Conservation (phyloP, 2,113 vertebrate species). For the Oryzias woworae region DNA sequence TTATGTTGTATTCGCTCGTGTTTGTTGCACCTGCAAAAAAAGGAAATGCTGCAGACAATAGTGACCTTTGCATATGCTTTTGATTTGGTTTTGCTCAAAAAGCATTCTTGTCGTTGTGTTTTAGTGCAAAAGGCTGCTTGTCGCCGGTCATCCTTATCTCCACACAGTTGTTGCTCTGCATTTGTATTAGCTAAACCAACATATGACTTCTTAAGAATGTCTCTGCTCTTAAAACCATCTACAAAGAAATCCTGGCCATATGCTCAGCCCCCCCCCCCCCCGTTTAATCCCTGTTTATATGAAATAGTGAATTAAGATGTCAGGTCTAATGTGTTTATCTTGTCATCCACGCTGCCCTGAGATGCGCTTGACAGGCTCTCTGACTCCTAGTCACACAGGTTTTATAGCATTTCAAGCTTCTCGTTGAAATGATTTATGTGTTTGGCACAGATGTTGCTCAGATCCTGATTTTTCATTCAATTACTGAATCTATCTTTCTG, state of each 20-base stretch:
- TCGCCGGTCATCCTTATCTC: conserved; percentile 11
- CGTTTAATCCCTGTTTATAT: conserved; percentile 36
- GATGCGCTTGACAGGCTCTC: conserved; percentile 70
- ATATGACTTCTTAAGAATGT: neutral
- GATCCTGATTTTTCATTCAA: conserved; percentile 81
- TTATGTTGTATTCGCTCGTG: conserved; percentile 29
- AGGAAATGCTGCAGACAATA: conserved; percentile 32
- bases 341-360: conserved; percentile 56
- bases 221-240: neutral
- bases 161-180: too few relatives aligned
- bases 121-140: conserved; percentile 1
- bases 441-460: conserved; percentile 81
- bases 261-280: conserved; percentile 9
- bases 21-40: conserved; percentile 48
- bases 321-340: conserved; percentile 64
- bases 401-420: conserved; percentile 75
- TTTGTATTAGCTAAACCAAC: conserved; percentile 4
- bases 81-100: conserved; percentile 34
- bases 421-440: conserved; percentile 82
- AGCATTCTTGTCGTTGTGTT: neutral
- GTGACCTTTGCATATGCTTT: conserved; percentile 49
- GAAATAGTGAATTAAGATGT: conserved; percentile 55
- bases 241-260: conserved; percentile 42
- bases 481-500: conserved; percentile 81
- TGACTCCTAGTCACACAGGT: conserved; percentile 67